A percentile compares a stretch with the other conserved stretches of the same genome.
Conservation (phyloP, 2,113 vertebrate species). For the Dicaeum eximium region DNA sequence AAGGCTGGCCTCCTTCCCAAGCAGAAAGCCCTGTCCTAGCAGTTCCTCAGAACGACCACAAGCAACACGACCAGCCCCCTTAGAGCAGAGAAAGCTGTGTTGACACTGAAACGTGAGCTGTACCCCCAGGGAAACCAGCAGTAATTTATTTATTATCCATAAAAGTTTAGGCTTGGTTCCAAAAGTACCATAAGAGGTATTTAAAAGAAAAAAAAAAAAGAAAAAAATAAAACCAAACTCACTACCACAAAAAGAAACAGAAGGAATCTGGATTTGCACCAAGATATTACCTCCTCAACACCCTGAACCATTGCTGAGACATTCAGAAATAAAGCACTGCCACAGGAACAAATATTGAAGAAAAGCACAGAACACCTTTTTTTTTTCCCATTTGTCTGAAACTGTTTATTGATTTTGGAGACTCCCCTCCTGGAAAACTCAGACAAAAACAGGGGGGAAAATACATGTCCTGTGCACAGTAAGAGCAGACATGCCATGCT, state of each 20-base stretch:
- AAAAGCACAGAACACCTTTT: background rate
- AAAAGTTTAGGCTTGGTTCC: background rate
- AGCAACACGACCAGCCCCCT: background rate
- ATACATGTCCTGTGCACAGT: background rate
- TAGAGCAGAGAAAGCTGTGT: background rate
- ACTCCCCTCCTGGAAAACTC: background rate
- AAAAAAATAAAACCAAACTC: background rate
- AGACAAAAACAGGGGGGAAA: background rate
- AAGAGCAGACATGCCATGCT: background rate
- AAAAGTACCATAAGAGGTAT: background rate
- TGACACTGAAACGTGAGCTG: background rate
- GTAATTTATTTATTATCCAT: background rate
- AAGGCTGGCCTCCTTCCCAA: background rate
- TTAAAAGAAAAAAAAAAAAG: background rate
- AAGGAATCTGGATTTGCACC: background rate
- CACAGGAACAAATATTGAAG: background rate
- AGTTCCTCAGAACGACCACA: rapidly evolving
- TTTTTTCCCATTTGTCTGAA: background rate
- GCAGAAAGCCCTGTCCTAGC: background rate
- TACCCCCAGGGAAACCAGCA: background rate
- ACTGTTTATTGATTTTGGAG: background rate
- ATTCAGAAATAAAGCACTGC: background rate
- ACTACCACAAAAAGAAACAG: background rate
- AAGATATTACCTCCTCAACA: background rate
- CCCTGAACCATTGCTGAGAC: background rate